Conservation (phyloP, 2,797 vertebrate species). For the Manis javanica region DNA sequence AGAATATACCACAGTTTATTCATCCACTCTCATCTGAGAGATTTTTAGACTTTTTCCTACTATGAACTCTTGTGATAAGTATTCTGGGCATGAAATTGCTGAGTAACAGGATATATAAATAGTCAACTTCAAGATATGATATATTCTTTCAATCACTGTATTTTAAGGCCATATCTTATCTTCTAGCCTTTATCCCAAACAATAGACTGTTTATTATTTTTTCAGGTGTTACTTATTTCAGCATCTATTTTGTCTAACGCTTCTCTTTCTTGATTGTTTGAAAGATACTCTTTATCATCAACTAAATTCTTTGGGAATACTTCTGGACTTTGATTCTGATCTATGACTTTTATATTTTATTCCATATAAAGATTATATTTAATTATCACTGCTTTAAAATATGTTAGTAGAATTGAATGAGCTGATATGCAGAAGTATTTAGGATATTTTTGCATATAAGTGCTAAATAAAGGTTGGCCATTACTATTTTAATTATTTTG, state of each 20-base stretch:
- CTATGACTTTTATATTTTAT: neutral
- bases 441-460: neutral
- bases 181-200: neutral
- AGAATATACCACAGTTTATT: neutral
- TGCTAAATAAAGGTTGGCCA: neutral
- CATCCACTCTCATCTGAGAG: neutral
- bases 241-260: neutral
- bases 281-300: neutral
- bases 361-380: neutral
- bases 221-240: neutral
- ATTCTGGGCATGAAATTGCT: neutral
- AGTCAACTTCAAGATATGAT: neutral
- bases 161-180: neutral
- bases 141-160: neutral
- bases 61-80: neutral
- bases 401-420: neutral
- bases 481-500: neutral
- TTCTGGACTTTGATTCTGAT: neutral
- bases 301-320: neutral
- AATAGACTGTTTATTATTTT: neutral
- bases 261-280: neutral
- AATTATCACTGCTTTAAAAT: neutral
- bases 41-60: neutral
- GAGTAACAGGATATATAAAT: neutral
- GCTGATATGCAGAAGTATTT: neutral